Base-by-base conservation (phyloP, 2,113 vertebrate genomes). In the Seriola dumerili region DNA sequence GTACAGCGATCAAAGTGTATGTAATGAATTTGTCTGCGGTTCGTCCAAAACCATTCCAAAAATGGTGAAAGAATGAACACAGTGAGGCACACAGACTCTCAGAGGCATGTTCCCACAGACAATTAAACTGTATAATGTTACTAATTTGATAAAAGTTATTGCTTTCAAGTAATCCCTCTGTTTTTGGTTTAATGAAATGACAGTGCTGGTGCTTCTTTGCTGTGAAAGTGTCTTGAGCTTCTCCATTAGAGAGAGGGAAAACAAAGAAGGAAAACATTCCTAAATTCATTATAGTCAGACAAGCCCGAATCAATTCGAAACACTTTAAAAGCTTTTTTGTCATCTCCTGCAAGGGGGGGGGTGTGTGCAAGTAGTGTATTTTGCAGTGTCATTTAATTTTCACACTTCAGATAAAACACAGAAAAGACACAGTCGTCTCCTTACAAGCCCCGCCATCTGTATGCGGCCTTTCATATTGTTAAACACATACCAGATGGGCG, bases 401-500 rank as follows among this genome's bases (percentile, higher is more conserved):
- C 91, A 93, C 91, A 88, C 92, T 93, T 91, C 21, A 69, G 83
- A 81, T 88, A 87, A 93, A 93, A 93, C 85, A 90, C 75, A 92
- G 85, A 90, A 81, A 80, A 83, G 68, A 90, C 87, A 72, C 66
- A 57, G 62, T 63, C 64, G 76, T 83, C 88, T 86, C 72, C 84
- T 79, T 74, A 83, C 65, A 78, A 88, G 85, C 71, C 69, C 78
- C 72, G 89, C 93, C 92, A 94, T 96, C 94, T 95, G 93, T 83
- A 93, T 79, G 81, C 81, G 78, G 85, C 85, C 90, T 95, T 93
- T 89, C 89, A 92, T 91, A 91, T 94, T 93, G 87, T 82, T 93
- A 95, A 90, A 95, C 87, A 96, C 96, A 93, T 96, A 99, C 98
- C 97, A 99, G 95, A 96, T 99, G 98, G 94, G 94, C 93, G 92